Evolutionary conservation across 2,888 invertebrate species (phyloP).

Genomic region (Gibbula magus): DNA sequence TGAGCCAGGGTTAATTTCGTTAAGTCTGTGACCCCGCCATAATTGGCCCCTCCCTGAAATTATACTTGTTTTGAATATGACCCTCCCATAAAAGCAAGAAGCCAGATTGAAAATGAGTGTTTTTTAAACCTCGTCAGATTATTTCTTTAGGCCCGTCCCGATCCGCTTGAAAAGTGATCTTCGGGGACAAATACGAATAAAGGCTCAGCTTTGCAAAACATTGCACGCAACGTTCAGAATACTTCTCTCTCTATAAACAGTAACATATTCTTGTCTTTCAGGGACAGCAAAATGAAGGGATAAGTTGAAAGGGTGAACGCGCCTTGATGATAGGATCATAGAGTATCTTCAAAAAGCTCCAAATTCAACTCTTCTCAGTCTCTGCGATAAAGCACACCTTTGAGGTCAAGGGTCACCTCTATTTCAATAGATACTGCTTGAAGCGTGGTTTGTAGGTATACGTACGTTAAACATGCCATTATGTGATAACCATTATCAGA

Average conservation of each 20-base stretch:
- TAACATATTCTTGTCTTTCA: neutral
- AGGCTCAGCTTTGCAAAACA: neutral
- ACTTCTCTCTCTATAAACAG: neutral
- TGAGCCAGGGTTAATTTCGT: too few species aligned
- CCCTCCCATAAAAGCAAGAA: neutral
- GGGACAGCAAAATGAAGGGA: neutral
- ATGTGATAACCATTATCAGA: neutral
- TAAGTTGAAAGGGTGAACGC: neutral
- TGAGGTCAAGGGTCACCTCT: neutral
- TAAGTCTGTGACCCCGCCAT: neutral
- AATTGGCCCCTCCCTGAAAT: slow-evolving; percentile 8
- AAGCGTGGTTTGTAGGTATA: neutral
- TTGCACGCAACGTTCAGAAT: neutral
- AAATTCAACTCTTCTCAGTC: neutral
- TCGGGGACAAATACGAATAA: neutral
- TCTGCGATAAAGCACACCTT: neutral
- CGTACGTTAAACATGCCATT: neutral
- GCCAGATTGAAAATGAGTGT: neutral
- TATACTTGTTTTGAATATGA: neutral
- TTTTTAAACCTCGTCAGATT: neutral
- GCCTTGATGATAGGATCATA: neutral
- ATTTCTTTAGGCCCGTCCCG: neutral
- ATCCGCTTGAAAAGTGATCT: neutral
- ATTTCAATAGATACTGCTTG: neutral
- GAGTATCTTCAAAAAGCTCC: neutral